A percentile compares a stretch with the other conserved stretches of the same genome.
Conservation (phyloP, 2,797 vertebrate genomes). For the Naso thynnoides region DNA sequence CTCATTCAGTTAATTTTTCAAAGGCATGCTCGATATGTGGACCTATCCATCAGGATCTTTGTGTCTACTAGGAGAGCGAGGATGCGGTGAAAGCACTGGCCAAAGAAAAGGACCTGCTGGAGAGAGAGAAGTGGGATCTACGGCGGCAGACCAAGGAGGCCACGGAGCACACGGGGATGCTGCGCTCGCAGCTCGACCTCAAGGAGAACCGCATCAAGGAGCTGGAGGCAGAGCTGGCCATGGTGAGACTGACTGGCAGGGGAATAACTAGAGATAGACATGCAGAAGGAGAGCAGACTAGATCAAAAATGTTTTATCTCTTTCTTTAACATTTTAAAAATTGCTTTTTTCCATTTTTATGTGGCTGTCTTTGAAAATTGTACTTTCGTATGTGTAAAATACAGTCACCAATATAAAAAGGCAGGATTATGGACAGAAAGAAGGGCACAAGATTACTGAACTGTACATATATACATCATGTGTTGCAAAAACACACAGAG, state of each 20-base stretch:
- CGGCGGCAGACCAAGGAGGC: constrained; percentile 97
- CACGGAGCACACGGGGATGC: constrained; percentile 91
- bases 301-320: background rate
- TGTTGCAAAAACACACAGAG: constrained; percentile 18
- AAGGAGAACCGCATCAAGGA: constrained; percentile 99
- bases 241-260: constrained; percentile 85
- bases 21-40: constrained; percentile 33
- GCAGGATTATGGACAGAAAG: background rate
- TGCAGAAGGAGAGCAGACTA: background rate
- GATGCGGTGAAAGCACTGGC: constrained; percentile 96
- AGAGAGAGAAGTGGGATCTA: constrained; percentile 98
- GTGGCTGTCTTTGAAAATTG: background rate
- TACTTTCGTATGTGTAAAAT: background rate
- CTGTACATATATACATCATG: background rate
- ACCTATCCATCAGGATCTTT: constrained; percentile 67
- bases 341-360: background rate
- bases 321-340: constrained; percentile 2
- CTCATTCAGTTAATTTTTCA: background rate
- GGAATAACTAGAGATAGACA: background rate
- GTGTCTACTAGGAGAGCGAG: constrained; percentile 92
- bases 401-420: background rate
- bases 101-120: constrained; percentile 96
- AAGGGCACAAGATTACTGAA: background rate
- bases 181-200: constrained; percentile 96
- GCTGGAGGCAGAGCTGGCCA: constrained; percentile 97